These are phyloP conservation scores for Carterocephalus palaemon DNA, from an alignment of 2,888 invertebrate genomes.

Conservation along the genomic window DNA sequence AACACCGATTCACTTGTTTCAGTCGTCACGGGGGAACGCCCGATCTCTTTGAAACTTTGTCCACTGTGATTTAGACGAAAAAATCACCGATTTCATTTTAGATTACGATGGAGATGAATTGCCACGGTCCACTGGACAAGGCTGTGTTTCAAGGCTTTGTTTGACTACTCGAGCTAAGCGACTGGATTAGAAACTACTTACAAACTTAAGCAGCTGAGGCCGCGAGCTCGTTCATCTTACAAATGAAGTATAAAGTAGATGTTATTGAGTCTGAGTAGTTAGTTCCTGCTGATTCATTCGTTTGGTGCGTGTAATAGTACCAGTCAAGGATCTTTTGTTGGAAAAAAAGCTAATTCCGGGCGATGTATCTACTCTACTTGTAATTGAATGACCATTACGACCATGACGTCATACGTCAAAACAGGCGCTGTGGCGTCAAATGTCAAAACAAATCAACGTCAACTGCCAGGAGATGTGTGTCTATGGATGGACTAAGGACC, in stretches of 20 bases:
- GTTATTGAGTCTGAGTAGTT: slow-evolving; percentile 24
- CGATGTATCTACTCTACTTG: slow-evolving; percentile 28
- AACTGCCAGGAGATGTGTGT: no score
- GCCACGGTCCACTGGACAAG: slow-evolving; percentile 42
- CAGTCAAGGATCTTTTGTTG: slow-evolving; percentile 33
- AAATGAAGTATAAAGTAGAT: slow-evolving; percentile 15
- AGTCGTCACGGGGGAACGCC: slow-evolving; percentile 22
- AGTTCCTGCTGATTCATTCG: slow-evolving; percentile 32
- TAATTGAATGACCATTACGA: slow-evolving; percentile 26
- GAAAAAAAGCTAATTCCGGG: slow-evolving; percentile 31
- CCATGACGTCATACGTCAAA: slow-evolving; percentile 28
- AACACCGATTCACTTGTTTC: slow-evolving; percentile 36
- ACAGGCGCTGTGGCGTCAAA: no score
- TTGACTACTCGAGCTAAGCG: slow-evolving; percentile 8
- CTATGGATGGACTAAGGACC: no score
- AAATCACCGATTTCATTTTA: slow-evolving; percentile 25
- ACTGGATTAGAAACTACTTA: slow-evolving; percentile 36
- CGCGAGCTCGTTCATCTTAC: slow-evolving; percentile 24
- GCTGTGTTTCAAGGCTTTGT: slow-evolving; percentile 36
- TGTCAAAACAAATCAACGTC: no score
- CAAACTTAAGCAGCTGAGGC: slow-evolving; percentile 33
- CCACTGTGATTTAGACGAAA: slow-evolving; percentile 16
- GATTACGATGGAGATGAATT: slow-evolving; percentile 31
- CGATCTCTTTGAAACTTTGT: slow-evolving; percentile 17
- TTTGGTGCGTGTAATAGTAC: slow-evolving; percentile 26